Conservation (phyloP, 1,140 invertebrate species). For the Eurytemora carolleeae region DNA sequence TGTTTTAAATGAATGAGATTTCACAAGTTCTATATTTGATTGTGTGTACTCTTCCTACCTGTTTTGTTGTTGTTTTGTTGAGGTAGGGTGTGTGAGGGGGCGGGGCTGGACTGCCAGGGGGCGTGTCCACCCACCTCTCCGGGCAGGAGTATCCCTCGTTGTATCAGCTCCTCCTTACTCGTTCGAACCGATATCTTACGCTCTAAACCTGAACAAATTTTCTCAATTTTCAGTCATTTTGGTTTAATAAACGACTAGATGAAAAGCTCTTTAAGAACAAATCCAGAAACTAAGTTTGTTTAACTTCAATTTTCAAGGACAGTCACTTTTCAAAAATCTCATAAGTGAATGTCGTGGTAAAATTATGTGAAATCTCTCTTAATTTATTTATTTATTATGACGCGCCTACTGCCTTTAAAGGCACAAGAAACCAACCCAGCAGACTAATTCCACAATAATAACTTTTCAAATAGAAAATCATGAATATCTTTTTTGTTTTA, state of each 20-base stretch:
- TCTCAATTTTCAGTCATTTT: too few species aligned
- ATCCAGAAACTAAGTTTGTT: neutral
- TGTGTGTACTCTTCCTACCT: too few species aligned
- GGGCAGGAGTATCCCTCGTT: slow-evolving; percentile 79
- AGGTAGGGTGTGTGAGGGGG: too few species aligned
- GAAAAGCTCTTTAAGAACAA: too few species aligned
- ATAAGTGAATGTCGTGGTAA: neutral
- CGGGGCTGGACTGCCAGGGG: neutral
- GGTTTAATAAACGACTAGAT: too few species aligned
- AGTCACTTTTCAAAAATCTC: neutral
- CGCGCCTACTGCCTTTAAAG: neutral
- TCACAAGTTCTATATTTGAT: too few species aligned
- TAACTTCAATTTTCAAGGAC: neutral
- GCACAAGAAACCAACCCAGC: too few species aligned
- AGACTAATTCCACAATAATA: too few species aligned
- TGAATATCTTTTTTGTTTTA: neutral
- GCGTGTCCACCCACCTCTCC: slow-evolving; percentile 23
- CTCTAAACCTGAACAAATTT: slow-evolving; percentile 65
- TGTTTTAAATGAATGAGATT: too few species aligned
- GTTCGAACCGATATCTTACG: slow-evolving; percentile 91
- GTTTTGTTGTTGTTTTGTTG: too few species aligned
- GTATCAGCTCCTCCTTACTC: slow-evolving; percentile 84
- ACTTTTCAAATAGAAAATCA: neutral
- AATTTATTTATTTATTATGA: neutral
- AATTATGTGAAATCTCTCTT: neutral